These are phyloP conservation scores for Anoplophora glabripennis DNA, from an alignment of 1,140 invertebrate genomes.

Conservation along the genomic window DNA sequence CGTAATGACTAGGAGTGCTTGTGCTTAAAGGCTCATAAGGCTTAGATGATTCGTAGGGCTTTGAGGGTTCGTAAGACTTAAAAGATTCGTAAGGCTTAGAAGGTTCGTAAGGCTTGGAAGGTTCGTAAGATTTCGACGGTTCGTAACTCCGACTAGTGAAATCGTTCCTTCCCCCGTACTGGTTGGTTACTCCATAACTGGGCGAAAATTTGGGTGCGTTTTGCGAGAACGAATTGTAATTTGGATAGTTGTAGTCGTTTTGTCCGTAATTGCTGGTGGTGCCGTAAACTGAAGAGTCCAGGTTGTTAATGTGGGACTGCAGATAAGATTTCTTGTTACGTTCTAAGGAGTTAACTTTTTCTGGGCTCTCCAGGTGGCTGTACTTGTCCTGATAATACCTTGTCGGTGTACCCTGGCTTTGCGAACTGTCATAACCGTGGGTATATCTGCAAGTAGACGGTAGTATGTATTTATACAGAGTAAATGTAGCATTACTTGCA, in stretches of 20 bases:
- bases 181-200: slow-evolving; percentile 1
- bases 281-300: slow-evolving; percentile 40
- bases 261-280: slow-evolving; percentile 36
- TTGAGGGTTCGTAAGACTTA: too few relatives aligned
- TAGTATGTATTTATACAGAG: too few relatives aligned
- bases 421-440: slow-evolving; percentile 24
- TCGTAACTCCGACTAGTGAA: too few relatives aligned
- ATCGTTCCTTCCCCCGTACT: too few relatives aligned
- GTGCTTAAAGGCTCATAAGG: background rate
- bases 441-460: slow-evolving; percentile 7
- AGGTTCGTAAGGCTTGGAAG: too few relatives aligned
- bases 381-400: slow-evolving; percentile 39
- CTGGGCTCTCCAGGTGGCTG: slow-evolving; percentile 43
- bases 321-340: slow-evolving; percentile 35
- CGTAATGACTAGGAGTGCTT: slow-evolving; percentile 8
- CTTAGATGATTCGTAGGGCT: too few relatives aligned
- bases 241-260: slow-evolving; percentile 5
- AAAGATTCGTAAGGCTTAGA: too few relatives aligned
- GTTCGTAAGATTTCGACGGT: too few relatives aligned
- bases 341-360: slow-evolving; percentile 44
- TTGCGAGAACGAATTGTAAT: slow-evolving; percentile 2
- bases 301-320: slow-evolving; percentile 34
- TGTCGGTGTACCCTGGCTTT: slow-evolving; percentile 24
- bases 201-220: slow-evolving; percentile 16
- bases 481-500: too few relatives aligned